Conservation (phyloP, 2,797 vertebrate species). For the Urophycis tenuis region DNA sequence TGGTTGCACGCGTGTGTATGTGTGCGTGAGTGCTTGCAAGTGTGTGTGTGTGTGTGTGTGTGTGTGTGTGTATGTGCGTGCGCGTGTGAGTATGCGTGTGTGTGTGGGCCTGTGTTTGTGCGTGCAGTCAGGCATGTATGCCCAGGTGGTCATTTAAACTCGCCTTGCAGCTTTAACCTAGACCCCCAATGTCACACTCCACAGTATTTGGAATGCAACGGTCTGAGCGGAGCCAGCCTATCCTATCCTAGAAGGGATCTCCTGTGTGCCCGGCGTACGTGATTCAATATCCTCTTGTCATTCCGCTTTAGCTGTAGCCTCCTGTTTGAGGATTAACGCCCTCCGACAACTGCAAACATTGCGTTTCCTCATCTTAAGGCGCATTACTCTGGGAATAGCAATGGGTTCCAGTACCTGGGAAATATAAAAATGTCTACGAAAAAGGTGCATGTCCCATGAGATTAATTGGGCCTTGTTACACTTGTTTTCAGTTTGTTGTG, state of each 20-base stretch:
- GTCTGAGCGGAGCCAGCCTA: conserved; percentile 4
- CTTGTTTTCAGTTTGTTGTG: background rate
- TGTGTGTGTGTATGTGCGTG: background rate
- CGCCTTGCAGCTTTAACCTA: background rate
- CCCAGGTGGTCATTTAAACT: conserved; percentile 11
- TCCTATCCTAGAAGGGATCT: conserved; percentile 36
- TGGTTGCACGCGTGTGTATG: too few relatives aligned
- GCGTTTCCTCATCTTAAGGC: conserved; percentile 52
- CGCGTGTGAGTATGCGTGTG: background rate
- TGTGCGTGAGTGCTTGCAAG: too few relatives aligned
- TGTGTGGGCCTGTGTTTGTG: background rate
- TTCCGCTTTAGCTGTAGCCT: conserved; percentile 52
- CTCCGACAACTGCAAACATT: conserved; percentile 56
- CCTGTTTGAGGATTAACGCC: conserved; percentile 57
- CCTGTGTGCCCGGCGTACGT: conserved; percentile 32
- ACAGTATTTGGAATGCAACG: background rate
- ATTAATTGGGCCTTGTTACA: conserved; percentile 9
- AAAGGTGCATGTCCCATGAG: conserved; percentile 8
- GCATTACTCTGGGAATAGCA: conserved; percentile 43
- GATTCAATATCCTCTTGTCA: conserved; percentile 54
- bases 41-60: background rate
- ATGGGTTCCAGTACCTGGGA: conserved; percentile 32
- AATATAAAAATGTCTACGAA: conserved; percentile 14
- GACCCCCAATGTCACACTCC: background rate
- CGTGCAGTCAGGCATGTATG: conserved; percentile 1